phyloP scores from a whole-genome alignment of 2,888 invertebrate genomes.

The Liopterus haemorrhoidalis region DNA sequence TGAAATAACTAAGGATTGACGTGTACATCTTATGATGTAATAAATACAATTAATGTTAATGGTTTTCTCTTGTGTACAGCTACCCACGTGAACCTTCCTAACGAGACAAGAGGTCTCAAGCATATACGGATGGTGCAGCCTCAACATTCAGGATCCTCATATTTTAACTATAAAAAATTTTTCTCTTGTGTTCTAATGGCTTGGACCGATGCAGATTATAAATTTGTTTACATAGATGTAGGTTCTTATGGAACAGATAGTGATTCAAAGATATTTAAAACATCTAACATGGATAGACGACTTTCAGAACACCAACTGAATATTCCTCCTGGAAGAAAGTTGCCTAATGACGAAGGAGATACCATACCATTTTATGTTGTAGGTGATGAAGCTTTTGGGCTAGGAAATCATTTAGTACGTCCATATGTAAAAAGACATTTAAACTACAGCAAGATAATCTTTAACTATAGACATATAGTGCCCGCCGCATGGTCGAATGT shows the following conservation, averaged over 20 bases:
- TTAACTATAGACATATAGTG: conserved; percentile 32
- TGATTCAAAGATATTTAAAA: conserved; percentile 34
- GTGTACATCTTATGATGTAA: too few relatives aligned
- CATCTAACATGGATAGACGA: conserved; percentile 32
- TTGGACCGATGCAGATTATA: conserved; percentile 28
- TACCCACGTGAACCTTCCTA: too few relatives aligned
- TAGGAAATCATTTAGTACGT: conserved; percentile 33
- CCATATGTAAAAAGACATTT: conserved; percentile 33
- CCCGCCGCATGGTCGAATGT: conserved; percentile 33
- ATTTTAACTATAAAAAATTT: conserved; percentile 35
- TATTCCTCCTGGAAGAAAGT: conserved; percentile 30
- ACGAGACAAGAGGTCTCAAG: conserved; percentile 36
- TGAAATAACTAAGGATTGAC: too few relatives aligned
- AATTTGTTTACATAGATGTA: conserved; percentile 26
- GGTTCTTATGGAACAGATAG: conserved; percentile 30
- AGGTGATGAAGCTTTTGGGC: conserved; percentile 37
- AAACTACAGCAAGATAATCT: conserved; percentile 25
- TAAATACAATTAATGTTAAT: too few relatives aligned
- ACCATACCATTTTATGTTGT: conserved; percentile 34
- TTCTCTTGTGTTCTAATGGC: conserved; percentile 28
- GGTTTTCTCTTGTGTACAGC: too few relatives aligned
- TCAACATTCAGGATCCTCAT: conserved; percentile 30
- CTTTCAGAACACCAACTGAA: conserved; percentile 28
- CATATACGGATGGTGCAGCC: conserved; percentile 33
- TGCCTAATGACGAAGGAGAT: conserved; percentile 32